phyloP scores from a whole-genome alignment of 30 jellyfish, hydroid and myxozoan species.

The Pseudorhiza aurosa region DNA sequence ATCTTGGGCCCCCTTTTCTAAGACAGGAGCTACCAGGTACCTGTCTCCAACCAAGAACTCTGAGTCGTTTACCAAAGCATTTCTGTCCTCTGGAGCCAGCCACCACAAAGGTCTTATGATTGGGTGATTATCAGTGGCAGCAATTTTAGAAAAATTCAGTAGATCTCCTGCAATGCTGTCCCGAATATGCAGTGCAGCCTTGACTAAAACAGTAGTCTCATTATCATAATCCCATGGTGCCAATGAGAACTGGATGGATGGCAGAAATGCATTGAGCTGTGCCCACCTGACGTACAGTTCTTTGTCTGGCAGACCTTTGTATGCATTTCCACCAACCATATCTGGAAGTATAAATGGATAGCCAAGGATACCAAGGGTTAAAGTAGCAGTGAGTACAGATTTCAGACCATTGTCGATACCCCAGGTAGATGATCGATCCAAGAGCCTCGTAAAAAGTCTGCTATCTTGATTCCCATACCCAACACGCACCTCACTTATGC shows the following conservation, averaged over 20 bases:
- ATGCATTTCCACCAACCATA: conserved; percentile 98
- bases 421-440: conserved; percentile 90
- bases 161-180: conserved; percentile 48
- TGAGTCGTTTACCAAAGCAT: conserved; percentile 53
- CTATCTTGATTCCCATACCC: conserved; percentile 81
- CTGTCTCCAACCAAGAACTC: conserved; percentile 81
- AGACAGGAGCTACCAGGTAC: conserved; percentile 87
- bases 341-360: conserved; percentile 94
- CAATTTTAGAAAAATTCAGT: conserved; percentile 55
- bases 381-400: conserved; percentile 85
- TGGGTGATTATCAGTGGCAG: conserved; percentile 68
- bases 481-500: conserved; percentile 79
- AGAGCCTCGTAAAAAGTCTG: conserved; percentile 72
- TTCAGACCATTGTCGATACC: conserved; percentile 86
- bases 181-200: conserved; percentile 66
- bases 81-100: conserved; percentile 78
- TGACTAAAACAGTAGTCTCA: conserved; percentile 62
- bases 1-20: conserved; percentile 61
- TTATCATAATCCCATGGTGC: conserved; percentile 96
- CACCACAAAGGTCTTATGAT: conserved; percentile 96
- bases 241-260: conserved; percentile 90
- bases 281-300: conserved; percentile 93
- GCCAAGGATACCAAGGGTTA: conserved; percentile 88
- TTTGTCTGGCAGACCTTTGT: conserved; percentile 65
- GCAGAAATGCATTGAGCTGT: conserved; percentile 84